Evolutionary conservation across 2,113 vertebrate genomes (phyloP).

Genomic region (Hemiprocne comata): DNA sequence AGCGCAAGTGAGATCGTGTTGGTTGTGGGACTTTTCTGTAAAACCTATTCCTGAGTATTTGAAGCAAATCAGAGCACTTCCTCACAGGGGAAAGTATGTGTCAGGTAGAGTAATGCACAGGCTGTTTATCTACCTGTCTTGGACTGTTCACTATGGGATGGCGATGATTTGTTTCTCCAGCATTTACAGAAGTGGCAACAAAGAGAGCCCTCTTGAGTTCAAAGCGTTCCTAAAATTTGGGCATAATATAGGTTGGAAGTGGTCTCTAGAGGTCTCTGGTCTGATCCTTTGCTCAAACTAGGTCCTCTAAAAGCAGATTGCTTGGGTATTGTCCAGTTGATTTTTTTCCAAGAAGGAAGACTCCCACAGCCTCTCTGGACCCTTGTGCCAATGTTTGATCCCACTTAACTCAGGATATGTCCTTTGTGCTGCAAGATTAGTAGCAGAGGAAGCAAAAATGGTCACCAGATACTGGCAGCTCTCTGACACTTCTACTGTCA

Average conservation of each 20-base stretch:
- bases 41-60: neutral
- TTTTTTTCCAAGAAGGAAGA: neutral
- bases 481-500: neutral
- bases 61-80: neutral
- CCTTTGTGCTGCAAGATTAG: neutral
- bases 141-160: neutral
- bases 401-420: neutral
- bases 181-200: neutral
- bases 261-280: neutral
- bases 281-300: neutral
- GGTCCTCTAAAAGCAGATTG: neutral
- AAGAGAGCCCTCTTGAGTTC: neutral
- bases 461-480: neutral
- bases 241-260: neutral
- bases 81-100: neutral
- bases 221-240: neutral
- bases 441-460: neutral
- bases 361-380: neutral
- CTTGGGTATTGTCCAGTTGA: neutral
- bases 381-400: neutral
- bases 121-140: neutral
- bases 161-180: neutral
- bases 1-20: neutral
- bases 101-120: neutral
- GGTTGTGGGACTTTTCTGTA: neutral